Conservation (phyloP, 2,888 invertebrate genomes). For the Adelognathus sp. region DNA sequence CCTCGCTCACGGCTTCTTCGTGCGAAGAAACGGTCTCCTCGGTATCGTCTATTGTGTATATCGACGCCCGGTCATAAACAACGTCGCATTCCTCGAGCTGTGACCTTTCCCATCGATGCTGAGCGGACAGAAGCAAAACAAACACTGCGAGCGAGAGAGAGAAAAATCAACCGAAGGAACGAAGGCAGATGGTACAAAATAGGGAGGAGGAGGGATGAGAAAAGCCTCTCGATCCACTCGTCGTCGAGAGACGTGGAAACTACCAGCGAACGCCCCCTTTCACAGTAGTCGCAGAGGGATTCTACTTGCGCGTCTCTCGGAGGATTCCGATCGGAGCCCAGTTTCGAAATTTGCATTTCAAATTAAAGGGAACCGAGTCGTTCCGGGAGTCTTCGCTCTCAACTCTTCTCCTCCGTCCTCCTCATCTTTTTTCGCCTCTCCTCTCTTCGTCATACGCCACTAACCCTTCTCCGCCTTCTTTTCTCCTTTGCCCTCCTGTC, state of each 20-base stretch:
- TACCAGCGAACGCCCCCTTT: neutral
- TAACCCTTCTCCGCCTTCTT: neutral
- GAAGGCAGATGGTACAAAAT: slow-evolving; percentile 10
- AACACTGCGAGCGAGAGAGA: neutral
- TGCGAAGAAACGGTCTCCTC: neutral
- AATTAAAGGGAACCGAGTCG: slow-evolving; percentile 59
- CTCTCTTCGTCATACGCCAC: slow-evolving; percentile 13
- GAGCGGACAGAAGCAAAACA: slow-evolving; percentile 4
- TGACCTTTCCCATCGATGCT: slow-evolving; percentile 11
- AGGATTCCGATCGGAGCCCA: slow-evolving; percentile 43
- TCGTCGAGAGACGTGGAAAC: slow-evolving; percentile 21
- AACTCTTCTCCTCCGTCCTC: neutral
- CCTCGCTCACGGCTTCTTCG: slow-evolving; percentile 3
- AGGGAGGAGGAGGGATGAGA: slow-evolving; percentile 10
- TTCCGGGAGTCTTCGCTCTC: slow-evolving; percentile 42
- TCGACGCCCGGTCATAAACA: slow-evolving; percentile 45
- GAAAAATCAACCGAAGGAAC: neutral
- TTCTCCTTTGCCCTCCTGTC: neutral
- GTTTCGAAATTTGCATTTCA: slow-evolving; percentile 58
- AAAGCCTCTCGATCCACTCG: slow-evolving; percentile 46
- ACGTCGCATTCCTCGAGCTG: slow-evolving; percentile 18
- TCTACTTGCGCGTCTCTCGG: slow-evolving; percentile 23
- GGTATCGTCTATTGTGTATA: slow-evolving; percentile 17
- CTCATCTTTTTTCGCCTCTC: slow-evolving; percentile 1
- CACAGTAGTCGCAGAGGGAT: slow-evolving; percentile 47